phyloP scores from a whole-genome alignment of 2,113 vertebrate species.

The Ptilonorhynchus violaceus region DNA sequence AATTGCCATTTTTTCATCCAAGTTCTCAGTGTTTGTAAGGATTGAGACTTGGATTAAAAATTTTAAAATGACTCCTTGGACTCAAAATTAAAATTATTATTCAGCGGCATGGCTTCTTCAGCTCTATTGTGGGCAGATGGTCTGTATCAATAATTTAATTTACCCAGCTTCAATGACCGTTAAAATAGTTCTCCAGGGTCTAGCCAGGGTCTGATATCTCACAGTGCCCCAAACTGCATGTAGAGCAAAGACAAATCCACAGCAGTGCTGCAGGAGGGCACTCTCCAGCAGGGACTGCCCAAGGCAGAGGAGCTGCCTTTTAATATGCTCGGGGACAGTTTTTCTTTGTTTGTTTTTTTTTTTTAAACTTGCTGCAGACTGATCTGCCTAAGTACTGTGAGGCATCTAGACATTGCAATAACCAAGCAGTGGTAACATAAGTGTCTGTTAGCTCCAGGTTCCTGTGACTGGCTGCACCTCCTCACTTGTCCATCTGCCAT shows the following conservation, averaged over 20 bases:
- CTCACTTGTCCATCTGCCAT: not conserved
- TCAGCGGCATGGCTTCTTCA: not conserved
- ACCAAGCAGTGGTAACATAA: not conserved
- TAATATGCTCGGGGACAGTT: not conserved
- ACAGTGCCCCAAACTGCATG: not conserved
- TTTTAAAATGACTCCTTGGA: fast-evolving
- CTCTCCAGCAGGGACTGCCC: not conserved
- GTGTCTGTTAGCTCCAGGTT: not conserved
- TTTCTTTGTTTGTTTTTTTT: not conserved
- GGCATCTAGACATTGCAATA: not conserved
- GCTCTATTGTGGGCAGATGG: not conserved
- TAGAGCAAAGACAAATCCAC: not conserved
- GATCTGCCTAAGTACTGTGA: not conserved
- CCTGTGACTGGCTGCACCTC: not conserved
- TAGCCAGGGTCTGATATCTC: not conserved
- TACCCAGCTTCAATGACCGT: not conserved
- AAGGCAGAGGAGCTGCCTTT: not conserved
- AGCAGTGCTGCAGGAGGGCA: not conserved
- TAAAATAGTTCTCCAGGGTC: not conserved
- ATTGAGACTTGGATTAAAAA: not conserved
- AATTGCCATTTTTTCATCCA: not conserved
- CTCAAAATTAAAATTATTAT: not conserved
- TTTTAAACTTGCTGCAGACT: not conserved
- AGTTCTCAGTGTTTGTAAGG: not conserved
- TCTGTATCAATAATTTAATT: not conserved